Conservation (phyloP, 1,140 invertebrate genomes). For the Meloidogyne chitwoodi region DNA sequence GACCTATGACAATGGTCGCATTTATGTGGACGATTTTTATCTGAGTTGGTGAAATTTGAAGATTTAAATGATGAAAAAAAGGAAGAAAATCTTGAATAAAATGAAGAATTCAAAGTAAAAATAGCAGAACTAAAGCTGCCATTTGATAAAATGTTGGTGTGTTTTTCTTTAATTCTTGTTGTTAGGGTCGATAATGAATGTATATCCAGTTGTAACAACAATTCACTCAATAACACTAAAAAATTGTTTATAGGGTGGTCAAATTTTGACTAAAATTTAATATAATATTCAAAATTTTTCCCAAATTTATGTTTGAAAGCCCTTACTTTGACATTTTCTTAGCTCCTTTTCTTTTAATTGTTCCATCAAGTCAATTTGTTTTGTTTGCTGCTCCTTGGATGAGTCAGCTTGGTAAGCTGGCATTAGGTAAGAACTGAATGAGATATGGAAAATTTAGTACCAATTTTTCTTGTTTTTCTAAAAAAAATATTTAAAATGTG, state of each 20-base stretch:
- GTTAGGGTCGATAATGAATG: background rate
- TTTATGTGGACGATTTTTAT: constrained; percentile 24
- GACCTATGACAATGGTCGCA: constrained; percentile 30
- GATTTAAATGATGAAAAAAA: no score
- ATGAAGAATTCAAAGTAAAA: background rate
- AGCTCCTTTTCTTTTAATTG: background rate
- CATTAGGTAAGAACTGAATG: no score
- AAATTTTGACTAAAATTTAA: no score
- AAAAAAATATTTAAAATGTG: no score
- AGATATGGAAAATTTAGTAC: no score
- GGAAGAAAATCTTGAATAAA: background rate
- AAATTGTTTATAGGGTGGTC: no score
- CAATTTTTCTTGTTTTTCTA: no score
- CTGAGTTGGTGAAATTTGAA: no score
- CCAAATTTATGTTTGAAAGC: background rate
- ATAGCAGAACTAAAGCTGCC: no score
- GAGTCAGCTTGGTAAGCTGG: no score
- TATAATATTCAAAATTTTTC: background rate
- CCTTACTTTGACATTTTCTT: background rate
- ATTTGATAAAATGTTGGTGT: background rate
- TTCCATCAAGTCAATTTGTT: background rate
- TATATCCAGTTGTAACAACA: background rate
- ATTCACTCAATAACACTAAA: background rate
- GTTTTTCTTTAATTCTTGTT: background rate
- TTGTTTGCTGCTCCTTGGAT: no score